A percentile compares a stretch with the other conserved stretches of the same genome.
Evolutionary conservation across 2,888 invertebrate genomes (phyloP).

Genomic region (Epirrhoe tristata): DNA sequence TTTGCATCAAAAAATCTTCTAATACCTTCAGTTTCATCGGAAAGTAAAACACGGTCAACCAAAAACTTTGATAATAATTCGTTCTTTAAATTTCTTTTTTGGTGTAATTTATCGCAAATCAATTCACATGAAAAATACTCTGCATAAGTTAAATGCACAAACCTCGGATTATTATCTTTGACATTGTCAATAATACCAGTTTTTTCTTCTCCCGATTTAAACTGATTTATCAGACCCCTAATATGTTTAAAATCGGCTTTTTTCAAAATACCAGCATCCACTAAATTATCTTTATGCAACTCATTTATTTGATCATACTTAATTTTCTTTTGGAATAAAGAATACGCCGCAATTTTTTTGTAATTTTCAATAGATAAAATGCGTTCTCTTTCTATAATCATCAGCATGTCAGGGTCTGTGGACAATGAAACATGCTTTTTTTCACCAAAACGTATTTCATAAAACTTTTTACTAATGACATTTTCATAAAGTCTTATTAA

Average conservation of each 20-base stretch:
- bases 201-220: constrained; percentile 41
- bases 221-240: background rate
- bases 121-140: constrained; percentile 45
- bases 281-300: background rate
- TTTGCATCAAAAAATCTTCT: constrained; percentile 22
- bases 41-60: background rate
- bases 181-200: constrained; percentile 44
- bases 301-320: background rate
- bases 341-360: constrained; percentile 14
- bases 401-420: constrained; percentile 39
- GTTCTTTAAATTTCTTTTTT: background rate
- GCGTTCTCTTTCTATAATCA: constrained; percentile 15
- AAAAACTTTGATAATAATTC: background rate
- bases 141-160: constrained; percentile 44
- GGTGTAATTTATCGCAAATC: constrained; percentile 24
- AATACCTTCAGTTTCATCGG: constrained; percentile 8
- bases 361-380: constrained; percentile 6
- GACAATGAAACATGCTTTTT: constrained; percentile 36
- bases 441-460: constrained; percentile 42
- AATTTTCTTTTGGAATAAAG: constrained; percentile 2
- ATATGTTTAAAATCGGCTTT: constrained; percentile 1
- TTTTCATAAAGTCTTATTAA: constrained; percentile 36
- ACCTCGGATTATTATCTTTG: constrained; percentile 33
- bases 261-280: background rate
- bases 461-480: constrained; percentile 41